A percentile compares a stretch with the other conserved stretches of the same genome.
Evolutionary conservation across 2,113 vertebrate genomes (phyloP).

Genomic region (Nothoprocta pentlandii): DNA sequence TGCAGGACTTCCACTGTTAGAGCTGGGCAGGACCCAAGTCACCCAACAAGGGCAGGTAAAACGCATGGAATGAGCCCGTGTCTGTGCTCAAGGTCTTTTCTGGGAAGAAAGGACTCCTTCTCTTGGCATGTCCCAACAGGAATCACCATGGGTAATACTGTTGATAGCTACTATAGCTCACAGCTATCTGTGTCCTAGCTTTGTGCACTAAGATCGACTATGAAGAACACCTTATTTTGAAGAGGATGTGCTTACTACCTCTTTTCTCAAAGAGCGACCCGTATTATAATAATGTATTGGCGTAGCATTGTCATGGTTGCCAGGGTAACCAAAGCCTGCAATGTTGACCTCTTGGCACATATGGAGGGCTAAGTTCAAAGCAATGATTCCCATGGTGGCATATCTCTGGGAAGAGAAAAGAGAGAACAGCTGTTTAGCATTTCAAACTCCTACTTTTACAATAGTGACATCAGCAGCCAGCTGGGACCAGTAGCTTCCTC

Average conservation of each 20-base stretch:
- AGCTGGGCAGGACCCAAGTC: not conserved
- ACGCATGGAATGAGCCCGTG: not conserved
- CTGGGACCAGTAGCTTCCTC: not conserved
- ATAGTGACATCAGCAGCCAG: not conserved
- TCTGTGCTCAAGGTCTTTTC: not conserved
- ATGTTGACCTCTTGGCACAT: slow-evolving; percentile 1
- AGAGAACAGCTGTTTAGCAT: not conserved
- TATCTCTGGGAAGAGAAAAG: not conserved
- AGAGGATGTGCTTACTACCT: not conserved
- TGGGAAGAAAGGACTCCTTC: not conserved
- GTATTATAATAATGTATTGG: not conserved
- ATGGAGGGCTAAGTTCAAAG: slow-evolving; percentile 14
- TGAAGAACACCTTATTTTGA: not conserved
- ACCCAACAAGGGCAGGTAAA: not conserved
- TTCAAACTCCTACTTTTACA: not conserved
- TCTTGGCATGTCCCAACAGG: not conserved
- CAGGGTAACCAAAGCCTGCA: slow-evolving; percentile 22
- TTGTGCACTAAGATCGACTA: not conserved
- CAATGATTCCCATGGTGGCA: not conserved
- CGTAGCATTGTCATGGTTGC: not conserved
- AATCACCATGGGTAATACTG: not conserved
- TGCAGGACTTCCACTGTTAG: not conserved
- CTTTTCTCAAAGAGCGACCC: not conserved
- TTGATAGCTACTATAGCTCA: not conserved
- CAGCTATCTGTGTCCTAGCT: not conserved